Evolutionary conservation across 1,140 invertebrate species (phyloP), one percentile per base, ranked within the genome.

Genomic region (Diorhabda elongata): DNA sequence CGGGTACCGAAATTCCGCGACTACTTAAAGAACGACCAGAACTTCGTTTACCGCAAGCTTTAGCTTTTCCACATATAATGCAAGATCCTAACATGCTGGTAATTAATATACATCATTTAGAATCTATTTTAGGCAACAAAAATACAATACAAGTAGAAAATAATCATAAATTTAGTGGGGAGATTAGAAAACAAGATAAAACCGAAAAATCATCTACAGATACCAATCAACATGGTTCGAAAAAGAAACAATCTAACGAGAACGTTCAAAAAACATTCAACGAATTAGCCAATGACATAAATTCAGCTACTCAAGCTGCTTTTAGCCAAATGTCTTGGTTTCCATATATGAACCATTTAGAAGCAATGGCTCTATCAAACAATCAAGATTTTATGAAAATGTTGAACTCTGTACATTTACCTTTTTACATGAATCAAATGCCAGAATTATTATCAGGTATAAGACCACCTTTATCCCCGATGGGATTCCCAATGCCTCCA

Each of bases 51-150:
- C 89, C 90, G 0, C 88, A 92, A 77, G 88, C 88, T 0, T 85
- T 91, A 58, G 86, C 87, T 11, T 90, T 86, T 73, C 90, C 90
- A 0, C 86, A 89, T 71, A 81, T 92, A 2, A 79, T 92, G 42
- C 86, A 88, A 75, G 91, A 93, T 81, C 90, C 90, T 4, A 90
- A 93, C 78, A 87, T 93, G 66, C 78, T 93, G 4, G 91, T 92
- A 2, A 89, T 94, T 71, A 91, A 90, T 42, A 81, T 93, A 74
- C 84, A 87, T 3, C 90, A 92, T 81, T 79, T 94, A 41, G 90
- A 92, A 80, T 86, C 86, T n/a, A 88, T 92, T 41, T 77, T 92
- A 58, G 81, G 84, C 71, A 86, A 87, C 67, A 82, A 86, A 45
- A 41, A 43, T 42, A 3, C 57, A 5, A 11, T 66, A 58, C 9